Evolutionary conservation across 2,797 vertebrate genomes (phyloP), one percentile per base, ranked within the genome.

Genomic region (Ataeniobius toweri): DNA sequence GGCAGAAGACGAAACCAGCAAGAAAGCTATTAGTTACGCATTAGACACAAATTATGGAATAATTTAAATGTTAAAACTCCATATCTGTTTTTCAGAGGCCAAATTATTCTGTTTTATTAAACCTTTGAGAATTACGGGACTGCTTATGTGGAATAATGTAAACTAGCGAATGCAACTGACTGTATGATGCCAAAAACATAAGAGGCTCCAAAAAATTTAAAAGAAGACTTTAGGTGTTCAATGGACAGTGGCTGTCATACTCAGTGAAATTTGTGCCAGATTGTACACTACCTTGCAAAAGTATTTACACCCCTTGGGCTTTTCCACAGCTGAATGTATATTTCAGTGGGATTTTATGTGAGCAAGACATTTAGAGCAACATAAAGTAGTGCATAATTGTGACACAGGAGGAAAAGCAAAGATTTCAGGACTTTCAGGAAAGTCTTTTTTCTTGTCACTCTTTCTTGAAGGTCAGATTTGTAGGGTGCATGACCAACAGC

Each of bases 21-120:
- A 86, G 86, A 84, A 92, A 91, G 90, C 92, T 87, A 94, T 96
- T 96, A 95, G 94, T 93, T 91, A 94, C 85, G 86, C 94, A 93
- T 94, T 94, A 94, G 90, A 86, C 83, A 83, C 83, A 93, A 93
- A 93, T 94, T 94, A 93, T 86, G 82, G 91, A 94, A 94, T 94
- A 74, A 94, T 94, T 94, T 91, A 88, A 94, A 95, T 93, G 92
- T 89, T 94, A 92, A 93, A 93, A 93, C 88, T 88, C 79, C 85
- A 90, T 89, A 91, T 95, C 91, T 92, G 86, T 80, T 79, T 83
- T 91, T 90, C 78, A 84, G 85, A 87, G 84, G 83, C 80, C 88
- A 91, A 90, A 90, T 94, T 93, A 90, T 90, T 89, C 81, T 46
- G 85, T 88, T 91, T 91, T 85, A 84, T 86, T 92, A 78, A 91